Percentiles rank a stretch among this genome's conserved stretches.
These are phyloP conservation scores for Tanytarsus gracilentus DNA, from an alignment of 2,888 invertebrate species.

Conservation along the genomic window DNA sequence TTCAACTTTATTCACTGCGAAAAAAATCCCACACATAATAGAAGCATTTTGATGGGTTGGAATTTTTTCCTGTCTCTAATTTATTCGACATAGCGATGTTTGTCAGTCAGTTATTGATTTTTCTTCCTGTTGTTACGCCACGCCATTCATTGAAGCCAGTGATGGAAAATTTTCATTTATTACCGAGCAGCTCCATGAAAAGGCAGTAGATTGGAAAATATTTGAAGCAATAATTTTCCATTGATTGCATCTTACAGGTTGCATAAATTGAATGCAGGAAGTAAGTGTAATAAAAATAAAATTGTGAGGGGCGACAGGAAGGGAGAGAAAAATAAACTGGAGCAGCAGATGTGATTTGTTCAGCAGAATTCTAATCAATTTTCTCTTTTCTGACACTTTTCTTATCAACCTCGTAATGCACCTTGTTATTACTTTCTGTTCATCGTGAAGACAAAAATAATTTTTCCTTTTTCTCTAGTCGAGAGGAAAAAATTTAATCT, in stretches of 20 bases:
- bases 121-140: neutral
- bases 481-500: neutral
- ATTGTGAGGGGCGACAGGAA: too few species aligned
- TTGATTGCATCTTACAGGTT: neutral
- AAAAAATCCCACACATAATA: too few species aligned
- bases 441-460: too few species aligned
- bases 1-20: too few species aligned
- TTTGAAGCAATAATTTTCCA: constrained; percentile 15
- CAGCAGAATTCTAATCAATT: too few species aligned
- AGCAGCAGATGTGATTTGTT: too few species aligned
- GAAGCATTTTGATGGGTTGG: neutral
- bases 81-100: neutral
- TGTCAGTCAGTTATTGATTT: constrained; percentile 13
- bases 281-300: neutral
- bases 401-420: too few species aligned
- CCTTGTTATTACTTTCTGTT: too few species aligned
- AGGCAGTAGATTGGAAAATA: constrained; percentile 13
- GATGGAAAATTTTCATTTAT: neutral
- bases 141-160: neutral
- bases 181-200: neutral
- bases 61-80: neutral
- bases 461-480: too few species aligned
- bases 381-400: too few species aligned
- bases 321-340: too few species aligned
- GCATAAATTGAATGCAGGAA: neutral